These are phyloP conservation scores for Misgurnus mizolepis DNA, from an alignment of 2,113 vertebrate genomes.

Conservation along the genomic window DNA sequence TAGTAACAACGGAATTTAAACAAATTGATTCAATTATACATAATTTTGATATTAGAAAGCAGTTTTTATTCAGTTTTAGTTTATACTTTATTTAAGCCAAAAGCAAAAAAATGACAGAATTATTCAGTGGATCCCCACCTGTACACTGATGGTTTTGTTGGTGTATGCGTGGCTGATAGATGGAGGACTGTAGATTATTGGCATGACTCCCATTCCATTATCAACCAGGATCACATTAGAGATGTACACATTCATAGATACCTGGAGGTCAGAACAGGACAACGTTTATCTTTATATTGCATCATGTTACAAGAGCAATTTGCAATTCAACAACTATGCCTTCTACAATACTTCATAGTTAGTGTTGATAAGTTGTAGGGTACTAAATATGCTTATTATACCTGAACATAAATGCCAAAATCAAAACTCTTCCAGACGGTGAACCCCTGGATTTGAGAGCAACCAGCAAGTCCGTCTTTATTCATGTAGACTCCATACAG, in stretches of 20 bases:
- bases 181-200: slow-evolving; percentile 77
- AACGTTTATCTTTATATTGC: not conserved
- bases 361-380: not conserved
- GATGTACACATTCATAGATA: slow-evolving; percentile 67
- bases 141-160: slow-evolving; percentile 71
- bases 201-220: slow-evolving; percentile 83
- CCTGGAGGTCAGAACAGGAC: slow-evolving; percentile 64
- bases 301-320: not conserved
- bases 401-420: slow-evolving; percentile 77
- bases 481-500: slow-evolving; percentile 74
- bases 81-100: no score
- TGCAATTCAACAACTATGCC: not conserved
- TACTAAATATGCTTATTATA: slow-evolving; percentile 30
- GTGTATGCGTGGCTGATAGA: slow-evolving; percentile 72
- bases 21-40: no score
- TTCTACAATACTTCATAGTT: no score
- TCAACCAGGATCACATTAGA: slow-evolving; percentile 81
- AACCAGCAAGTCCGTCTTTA: slow-evolving; percentile 70
- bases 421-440: slow-evolving; percentile 75
- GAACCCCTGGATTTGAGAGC: slow-evolving; percentile 70
- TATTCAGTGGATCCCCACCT: slow-evolving; percentile 67
- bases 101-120: no score
- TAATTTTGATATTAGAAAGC: no score
- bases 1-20: no score
- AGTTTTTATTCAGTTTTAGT: not conserved